Conservation (phyloP, 2,888 invertebrate genomes). For the Idaea biselata region DNA sequence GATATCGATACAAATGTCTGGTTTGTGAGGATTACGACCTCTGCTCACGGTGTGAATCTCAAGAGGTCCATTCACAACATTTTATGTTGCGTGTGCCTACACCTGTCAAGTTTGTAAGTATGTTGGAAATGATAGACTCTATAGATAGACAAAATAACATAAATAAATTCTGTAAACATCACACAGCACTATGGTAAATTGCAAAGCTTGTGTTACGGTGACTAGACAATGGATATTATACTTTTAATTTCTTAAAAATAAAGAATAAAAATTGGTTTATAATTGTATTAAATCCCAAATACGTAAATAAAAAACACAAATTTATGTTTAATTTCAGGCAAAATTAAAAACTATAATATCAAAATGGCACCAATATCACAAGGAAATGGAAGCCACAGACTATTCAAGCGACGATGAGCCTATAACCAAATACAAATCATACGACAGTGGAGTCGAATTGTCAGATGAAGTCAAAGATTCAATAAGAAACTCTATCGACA, state of each 20-base stretch:
- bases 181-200: too few relatives aligned
- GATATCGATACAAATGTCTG: conserved; percentile 91
- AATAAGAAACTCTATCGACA: neutral
- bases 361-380: conserved; percentile 50
- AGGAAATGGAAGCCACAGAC: conserved; percentile 35
- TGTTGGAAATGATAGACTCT: neutral
- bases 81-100: conserved; percentile 86
- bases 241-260: too few relatives aligned
- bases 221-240: too few relatives aligned
- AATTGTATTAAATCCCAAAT: neutral
- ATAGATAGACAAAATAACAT: too few relatives aligned
- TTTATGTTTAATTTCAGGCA: conserved; percentile 41
- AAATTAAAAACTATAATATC: conserved; percentile 48
- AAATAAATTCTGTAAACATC: neutral
- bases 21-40: conserved; percentile 90
- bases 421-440: conserved; percentile 54
- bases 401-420: conserved; percentile 66
- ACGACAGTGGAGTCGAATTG: neutral
- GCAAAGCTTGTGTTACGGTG: too few relatives aligned
- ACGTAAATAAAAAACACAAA: neutral
- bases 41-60: conserved; percentile 86
- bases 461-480: neutral
- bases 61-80: conserved; percentile 86
- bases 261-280: neutral
- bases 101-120: conserved; percentile 61